Evolutionary conservation across 2,888 invertebrate genomes (phyloP).

Genomic region (Eugnorisma glareosa): DNA sequence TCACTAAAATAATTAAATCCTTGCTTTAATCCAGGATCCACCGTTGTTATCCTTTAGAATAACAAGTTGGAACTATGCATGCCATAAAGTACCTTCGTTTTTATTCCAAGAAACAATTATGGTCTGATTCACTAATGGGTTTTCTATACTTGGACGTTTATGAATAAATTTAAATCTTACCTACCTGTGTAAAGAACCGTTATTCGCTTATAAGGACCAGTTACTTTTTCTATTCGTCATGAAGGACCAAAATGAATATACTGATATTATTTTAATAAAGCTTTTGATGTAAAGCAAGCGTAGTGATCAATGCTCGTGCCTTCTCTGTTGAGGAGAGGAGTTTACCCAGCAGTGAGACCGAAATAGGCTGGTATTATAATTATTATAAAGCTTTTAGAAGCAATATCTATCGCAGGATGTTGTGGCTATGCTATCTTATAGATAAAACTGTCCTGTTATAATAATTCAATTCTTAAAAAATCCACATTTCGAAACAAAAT

Average conservation of each 20-base stretch:
- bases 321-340: too few relatives aligned
- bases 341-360: too few relatives aligned
- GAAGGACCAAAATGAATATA: background rate
- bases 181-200: background rate
- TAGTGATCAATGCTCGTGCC: too few relatives aligned
- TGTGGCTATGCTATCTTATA: background rate
- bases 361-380: too few relatives aligned
- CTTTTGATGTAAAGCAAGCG: too few relatives aligned
- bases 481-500: background rate
- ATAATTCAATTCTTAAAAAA: background rate
- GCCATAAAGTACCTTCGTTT: background rate
- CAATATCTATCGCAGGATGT: background rate
- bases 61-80: conserved; percentile 1
- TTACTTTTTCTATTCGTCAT: background rate
- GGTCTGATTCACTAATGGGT: conserved; percentile 1
- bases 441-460: background rate
- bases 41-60: conserved; percentile 9
- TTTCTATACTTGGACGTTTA: background rate
- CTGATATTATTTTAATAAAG: background rate
- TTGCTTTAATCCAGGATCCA: conserved; percentile 3
- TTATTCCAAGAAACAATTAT: background rate
- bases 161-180: conserved; percentile 1
- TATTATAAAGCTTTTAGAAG: background rate
- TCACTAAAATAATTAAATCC: conserved; percentile 43
- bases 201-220: background rate